Evolutionary conservation across 2,888 invertebrate genomes (phyloP), one percentile per base, ranked within the genome.

Genomic region (Teleiodes luculella): DNA sequence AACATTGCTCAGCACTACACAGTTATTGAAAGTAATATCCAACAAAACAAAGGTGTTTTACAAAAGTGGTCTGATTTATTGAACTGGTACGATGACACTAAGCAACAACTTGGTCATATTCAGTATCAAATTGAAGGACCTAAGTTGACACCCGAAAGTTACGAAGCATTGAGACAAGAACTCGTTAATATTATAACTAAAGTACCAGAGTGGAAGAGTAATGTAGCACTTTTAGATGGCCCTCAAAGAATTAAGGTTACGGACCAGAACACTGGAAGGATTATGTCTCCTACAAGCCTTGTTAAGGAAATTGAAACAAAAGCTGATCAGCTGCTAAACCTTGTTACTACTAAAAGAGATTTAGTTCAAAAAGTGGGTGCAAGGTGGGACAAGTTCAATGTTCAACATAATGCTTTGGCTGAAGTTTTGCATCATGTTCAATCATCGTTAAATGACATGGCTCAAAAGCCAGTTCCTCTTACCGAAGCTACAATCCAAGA

Each of bases 41-140:
- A 93, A 65, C 92, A 93, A 64, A 95, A 95, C 78, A 95, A 95
- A 74, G 89, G 88, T 0, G 91, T 93, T 3, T 77, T 97, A 24
- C 94, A 96, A 71, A 95, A 95, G 69, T 96, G 97, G 96, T 92
- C 93, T 0, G 96, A 96, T 66, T 90, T 97, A 24, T 80, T 96
- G 7, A 94, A 93, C 65, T 96, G 96, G 95, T 93, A 95, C 64
- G 93, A 94, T 52, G 96, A 96, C 61, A 93, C 94, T 0, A 92
- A 92, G 60, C 95, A 95, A 63, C 96, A 95, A 73, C 79, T 97
- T 43, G 93, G 93, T 49, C 95, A 96, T 65, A 91, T 95, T 57
- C 94, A 95, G 68, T 95, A 95, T 68, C 95, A 95, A 75, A 87
- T 95, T 5, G 95, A 95, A 56, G 94, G 94, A 24, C 93, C 94